These are phyloP conservation scores for Drosophila dunni DNA, from an alignment of 1,140 invertebrate genomes.

Conservation along the genomic window DNA sequence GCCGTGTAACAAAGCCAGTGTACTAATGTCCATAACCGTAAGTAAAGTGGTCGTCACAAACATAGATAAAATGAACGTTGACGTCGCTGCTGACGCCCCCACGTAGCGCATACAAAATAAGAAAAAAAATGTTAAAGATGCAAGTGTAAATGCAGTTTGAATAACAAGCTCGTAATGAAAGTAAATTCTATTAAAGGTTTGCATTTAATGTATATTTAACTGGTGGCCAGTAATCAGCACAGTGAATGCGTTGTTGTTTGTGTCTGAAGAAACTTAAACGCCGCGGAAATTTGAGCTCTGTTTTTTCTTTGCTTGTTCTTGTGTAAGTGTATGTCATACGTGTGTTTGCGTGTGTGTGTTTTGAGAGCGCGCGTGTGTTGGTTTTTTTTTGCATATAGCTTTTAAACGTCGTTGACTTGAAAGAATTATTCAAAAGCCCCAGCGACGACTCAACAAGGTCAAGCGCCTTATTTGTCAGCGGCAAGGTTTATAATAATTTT, in stretches of 20 bases:
- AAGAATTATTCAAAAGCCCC: constrained; percentile 73
- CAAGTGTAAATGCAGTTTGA: constrained; percentile 46
- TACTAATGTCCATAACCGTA: constrained; percentile 84
- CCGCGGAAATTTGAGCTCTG: constrained; percentile 74
- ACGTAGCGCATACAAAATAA: constrained; percentile 61
- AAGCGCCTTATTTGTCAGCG: constrained; percentile 67
- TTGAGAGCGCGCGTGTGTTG: constrained; percentile 43
- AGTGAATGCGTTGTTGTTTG: constrained; percentile 24
- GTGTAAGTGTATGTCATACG: constrained; percentile 15
- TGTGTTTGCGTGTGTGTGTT: constrained; percentile 41
- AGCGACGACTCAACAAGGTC: constrained; percentile 72
- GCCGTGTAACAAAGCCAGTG: constrained; percentile 64
- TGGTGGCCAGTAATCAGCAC: background rate
- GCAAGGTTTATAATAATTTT: constrained; percentile 71
- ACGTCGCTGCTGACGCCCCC: constrained; percentile 65
- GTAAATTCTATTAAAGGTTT: constrained; percentile 49
- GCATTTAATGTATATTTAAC: constrained; percentile 32
- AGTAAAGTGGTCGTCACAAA: constrained; percentile 40
- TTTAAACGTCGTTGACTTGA: constrained; percentile 67
- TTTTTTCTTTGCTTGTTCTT: constrained; percentile 47
- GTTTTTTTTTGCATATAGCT: constrained; percentile 68
- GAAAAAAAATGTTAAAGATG: constrained; percentile 44
- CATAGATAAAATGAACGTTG: constrained; percentile 12
- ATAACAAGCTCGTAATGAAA: constrained; percentile 45
- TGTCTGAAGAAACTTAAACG: constrained; percentile 51